phyloP scores from a whole-genome alignment of 2,113 vertebrate species.

The Leuciscus idus region DNA sequence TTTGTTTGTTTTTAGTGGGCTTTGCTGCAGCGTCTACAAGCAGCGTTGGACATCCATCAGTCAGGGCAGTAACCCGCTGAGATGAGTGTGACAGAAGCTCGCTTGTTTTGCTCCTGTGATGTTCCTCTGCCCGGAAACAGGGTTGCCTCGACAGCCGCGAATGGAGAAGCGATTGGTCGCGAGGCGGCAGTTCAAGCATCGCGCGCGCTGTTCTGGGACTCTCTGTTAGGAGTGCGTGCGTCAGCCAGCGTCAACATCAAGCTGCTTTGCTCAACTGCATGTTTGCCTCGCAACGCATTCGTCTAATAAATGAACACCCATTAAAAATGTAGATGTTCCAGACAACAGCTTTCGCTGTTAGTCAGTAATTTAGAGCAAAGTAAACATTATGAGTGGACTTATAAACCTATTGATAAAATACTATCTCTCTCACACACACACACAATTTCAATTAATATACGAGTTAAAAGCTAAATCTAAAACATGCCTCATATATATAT shows the following conservation, averaged over 20 bases:
- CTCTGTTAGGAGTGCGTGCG: not conserved
- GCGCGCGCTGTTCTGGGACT: slow-evolving; percentile 40
- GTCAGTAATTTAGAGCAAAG: not conserved
- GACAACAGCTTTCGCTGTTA: not conserved
- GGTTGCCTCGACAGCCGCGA: slow-evolving; percentile 46
- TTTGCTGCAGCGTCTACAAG: not conserved
- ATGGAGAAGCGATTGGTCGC: slow-evolving; percentile 50
- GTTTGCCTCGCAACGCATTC: slow-evolving; percentile 24
- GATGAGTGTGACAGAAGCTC: slow-evolving; percentile 11
- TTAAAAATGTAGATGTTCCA: not conserved
- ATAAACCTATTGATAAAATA: not conserved
- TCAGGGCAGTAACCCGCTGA: slow-evolving; percentile 29
- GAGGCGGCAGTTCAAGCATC: slow-evolving; percentile 29
- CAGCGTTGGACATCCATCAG: not conserved
- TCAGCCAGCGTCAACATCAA: slow-evolving; percentile 28
- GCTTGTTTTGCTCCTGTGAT: slow-evolving; percentile 33
- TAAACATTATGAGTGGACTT: not conserved
- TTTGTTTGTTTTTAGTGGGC: not conserved
- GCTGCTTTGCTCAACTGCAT: not conserved
- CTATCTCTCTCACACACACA: too few relatives aligned
- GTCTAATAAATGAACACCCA: not conserved
- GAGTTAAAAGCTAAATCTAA: too few relatives aligned
- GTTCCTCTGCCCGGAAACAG: slow-evolving; percentile 59
- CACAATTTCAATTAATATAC: too few relatives aligned
- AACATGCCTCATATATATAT: too few relatives aligned